These are phyloP conservation scores for Perccottus glenii DNA, from an alignment of 2,113 vertebrate genomes.

Conservation along the genomic window DNA sequence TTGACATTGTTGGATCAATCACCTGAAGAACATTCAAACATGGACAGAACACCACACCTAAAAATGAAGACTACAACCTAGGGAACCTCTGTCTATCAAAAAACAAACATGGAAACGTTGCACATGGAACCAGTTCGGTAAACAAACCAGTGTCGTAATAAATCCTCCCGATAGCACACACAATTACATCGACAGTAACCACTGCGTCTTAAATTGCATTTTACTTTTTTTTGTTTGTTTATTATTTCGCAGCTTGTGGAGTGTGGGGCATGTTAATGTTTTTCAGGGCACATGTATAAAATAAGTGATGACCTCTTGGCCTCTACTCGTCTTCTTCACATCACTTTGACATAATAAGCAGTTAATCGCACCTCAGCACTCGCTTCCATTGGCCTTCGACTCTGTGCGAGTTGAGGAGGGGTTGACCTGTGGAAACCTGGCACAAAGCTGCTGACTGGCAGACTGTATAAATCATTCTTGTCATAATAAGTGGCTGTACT, in stretches of 20 bases:
- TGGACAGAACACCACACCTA: too few species aligned
- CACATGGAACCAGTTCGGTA: neutral
- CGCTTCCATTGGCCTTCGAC: constrained; percentile 44
- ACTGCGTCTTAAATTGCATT: constrained; percentile 23
- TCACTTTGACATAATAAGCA: constrained; percentile 70
- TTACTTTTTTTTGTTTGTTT: constrained; percentile 31
- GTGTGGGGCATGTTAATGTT: constrained; percentile 57
- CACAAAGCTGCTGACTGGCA: constrained; percentile 70
- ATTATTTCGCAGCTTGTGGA: constrained; percentile 19
- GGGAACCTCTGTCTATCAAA: too few species aligned
- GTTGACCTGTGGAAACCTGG: constrained; percentile 66
- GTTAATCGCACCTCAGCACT: constrained; percentile 60
- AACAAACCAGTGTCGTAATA: constrained; percentile 28
- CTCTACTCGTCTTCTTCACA: constrained; percentile 48
- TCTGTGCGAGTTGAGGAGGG: constrained; percentile 53
- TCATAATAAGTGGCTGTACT: constrained; percentile 67
- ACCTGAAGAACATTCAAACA: too few species aligned
- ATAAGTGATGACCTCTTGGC: constrained; percentile 63
- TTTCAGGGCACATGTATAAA: constrained; percentile 49
- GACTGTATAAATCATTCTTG: constrained; percentile 64
- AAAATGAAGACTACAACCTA: too few species aligned
- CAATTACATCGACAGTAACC: constrained; percentile 37
- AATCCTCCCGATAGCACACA: constrained; percentile 33
- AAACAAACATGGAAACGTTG: neutral
- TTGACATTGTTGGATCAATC: too few species aligned